Conservation (phyloP, 2,797 vertebrate species). For the Rhinogobio ventralis region DNA sequence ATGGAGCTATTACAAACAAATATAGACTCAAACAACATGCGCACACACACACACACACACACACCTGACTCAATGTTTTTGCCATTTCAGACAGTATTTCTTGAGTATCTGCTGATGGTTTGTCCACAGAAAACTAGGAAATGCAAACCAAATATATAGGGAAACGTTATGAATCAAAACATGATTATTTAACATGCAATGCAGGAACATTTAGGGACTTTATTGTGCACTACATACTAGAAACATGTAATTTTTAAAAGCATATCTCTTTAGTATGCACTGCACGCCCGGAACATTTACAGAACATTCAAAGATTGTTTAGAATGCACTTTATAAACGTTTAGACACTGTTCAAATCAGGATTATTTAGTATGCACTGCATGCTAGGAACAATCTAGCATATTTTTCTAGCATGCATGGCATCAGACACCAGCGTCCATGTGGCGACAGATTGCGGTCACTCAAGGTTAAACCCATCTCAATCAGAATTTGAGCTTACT, state of each 20-base stretch:
- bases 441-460: conserved; percentile 19
- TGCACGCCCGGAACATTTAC: too few relatives aligned
- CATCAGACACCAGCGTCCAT: conserved; percentile 6
- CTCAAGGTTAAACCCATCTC: conserved; percentile 30
- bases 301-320: not conserved
- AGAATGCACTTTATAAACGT: not conserved
- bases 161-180: not conserved
- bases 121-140: not conserved
- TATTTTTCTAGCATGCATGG: not conserved
- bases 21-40: not conserved
- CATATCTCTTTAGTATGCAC: not conserved
- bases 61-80: too few relatives aligned
- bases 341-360: not conserved
- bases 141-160: not conserved
- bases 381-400: conserved; percentile 19
- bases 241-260: not conserved
- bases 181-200: not conserved
- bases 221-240: not conserved
- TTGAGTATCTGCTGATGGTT: not conserved
- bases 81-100: conserved; percentile 1
- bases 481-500: conserved; percentile 20
- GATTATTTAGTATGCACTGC: conserved; percentile 5
- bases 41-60: too few relatives aligned
- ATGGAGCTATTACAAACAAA: not conserved
- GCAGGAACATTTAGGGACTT: not conserved